Conservation (phyloP, 2,113 vertebrate genomes). For the Nothoprocta pentlandii region DNA sequence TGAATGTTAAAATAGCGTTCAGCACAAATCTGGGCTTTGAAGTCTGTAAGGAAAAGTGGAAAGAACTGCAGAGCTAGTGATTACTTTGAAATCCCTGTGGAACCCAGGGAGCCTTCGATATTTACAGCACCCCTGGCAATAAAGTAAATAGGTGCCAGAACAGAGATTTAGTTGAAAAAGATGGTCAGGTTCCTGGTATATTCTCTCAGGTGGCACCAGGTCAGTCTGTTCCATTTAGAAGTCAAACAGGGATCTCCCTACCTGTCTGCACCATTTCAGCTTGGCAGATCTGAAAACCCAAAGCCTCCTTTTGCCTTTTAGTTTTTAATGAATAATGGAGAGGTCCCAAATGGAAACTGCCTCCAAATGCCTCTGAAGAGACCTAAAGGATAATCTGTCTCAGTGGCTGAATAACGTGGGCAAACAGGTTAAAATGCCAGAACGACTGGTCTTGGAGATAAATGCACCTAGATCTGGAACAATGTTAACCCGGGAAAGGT, state of each 20-base stretch:
- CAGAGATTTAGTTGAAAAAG: constrained; percentile 41
- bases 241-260: not conserved
- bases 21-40: constrained; percentile 47
- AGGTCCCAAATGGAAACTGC: not conserved
- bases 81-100: constrained; percentile 60
- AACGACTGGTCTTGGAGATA: not conserved
- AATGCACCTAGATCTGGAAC: not conserved
- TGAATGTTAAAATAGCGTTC: not conserved
- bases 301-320: not conserved
- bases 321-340: not conserved
- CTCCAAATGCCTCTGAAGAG: not conserved
- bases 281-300: constrained; percentile 19
- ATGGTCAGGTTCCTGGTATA: not conserved
- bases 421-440: not conserved
- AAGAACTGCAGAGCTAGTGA: constrained; percentile 19
- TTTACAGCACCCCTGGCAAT: constrained; percentile 55
- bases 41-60: constrained; percentile 53
- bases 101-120: constrained; percentile 41
- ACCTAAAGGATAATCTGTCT: not conserved
- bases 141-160: constrained; percentile 58
- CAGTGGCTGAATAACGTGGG: not conserved
- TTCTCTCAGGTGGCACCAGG: not conserved
- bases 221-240: constrained; percentile 23
- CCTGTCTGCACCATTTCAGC: not conserved
- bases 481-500: not conserved